These are phyloP conservation scores for Coelopa frigida DNA, from an alignment of 1,140 invertebrate genomes.

Conservation along the genomic window DNA sequence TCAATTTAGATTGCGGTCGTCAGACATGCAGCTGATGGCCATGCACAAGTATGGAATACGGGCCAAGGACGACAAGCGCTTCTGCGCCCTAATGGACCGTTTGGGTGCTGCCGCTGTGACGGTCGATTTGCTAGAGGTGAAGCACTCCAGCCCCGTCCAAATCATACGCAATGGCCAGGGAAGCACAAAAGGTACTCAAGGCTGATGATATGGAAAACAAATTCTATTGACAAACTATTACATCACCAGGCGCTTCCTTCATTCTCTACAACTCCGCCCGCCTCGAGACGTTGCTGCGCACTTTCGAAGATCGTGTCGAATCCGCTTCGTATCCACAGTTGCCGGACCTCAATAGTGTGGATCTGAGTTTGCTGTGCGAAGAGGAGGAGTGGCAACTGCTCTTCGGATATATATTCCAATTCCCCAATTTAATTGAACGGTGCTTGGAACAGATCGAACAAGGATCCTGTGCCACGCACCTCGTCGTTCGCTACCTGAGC, in stretches of 20 bases:
- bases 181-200: slow-evolving; percentile 44
- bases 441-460: slow-evolving; percentile 47
- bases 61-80: slow-evolving; percentile 42
- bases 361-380: slow-evolving; percentile 54
- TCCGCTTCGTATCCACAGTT: slow-evolving; percentile 51
- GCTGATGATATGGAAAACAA: slow-evolving; percentile 3
- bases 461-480: slow-evolving; percentile 51
- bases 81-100: slow-evolving; percentile 46
- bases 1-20: slow-evolving; percentile 47
- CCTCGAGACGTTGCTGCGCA: slow-evolving; percentile 54
- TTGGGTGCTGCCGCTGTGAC: slow-evolving; percentile 54
- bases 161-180: slow-evolving; percentile 36
- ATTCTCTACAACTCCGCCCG: slow-evolving; percentile 66
- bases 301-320: slow-evolving; percentile 50
- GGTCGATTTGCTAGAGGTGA: slow-evolving; percentile 59
- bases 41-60: slow-evolving; percentile 55
- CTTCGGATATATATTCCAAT: slow-evolving; percentile 56
- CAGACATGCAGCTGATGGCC: slow-evolving; percentile 53
- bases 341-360: slow-evolving; percentile 48
- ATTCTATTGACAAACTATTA: neutral
- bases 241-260: slow-evolving; percentile 63
- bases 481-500: slow-evolving; percentile 56
- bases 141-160: slow-evolving; percentile 36
- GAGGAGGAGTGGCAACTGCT: slow-evolving; percentile 69
- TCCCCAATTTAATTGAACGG: slow-evolving; percentile 52